These are phyloP conservation scores for Microctenopoma stevenorrisi DNA, from an alignment of 2,797 vertebrate genomes.

Conservation along the genomic window DNA sequence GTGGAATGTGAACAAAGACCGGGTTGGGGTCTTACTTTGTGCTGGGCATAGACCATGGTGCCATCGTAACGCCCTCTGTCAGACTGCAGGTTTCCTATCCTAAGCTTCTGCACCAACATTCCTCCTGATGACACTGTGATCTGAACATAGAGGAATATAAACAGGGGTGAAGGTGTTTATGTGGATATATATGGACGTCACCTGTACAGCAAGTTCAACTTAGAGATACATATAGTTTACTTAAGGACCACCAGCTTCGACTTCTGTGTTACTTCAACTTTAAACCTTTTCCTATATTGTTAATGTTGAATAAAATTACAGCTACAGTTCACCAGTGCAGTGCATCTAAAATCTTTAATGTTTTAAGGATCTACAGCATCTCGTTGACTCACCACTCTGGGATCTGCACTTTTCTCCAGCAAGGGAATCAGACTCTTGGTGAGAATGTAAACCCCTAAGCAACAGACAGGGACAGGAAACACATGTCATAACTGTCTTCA, in stretches of 20 bases:
- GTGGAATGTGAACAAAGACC: too few species aligned
- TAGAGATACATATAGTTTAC: too few species aligned
- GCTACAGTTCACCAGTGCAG: too few species aligned
- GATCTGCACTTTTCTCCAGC: slow-evolving; percentile 85
- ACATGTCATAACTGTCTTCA: neutral
- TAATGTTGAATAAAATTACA: too few species aligned
- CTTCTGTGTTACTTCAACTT: too few species aligned
- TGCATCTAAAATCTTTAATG: neutral
- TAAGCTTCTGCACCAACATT: slow-evolving; percentile 86
- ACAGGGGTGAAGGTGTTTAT: neutral
- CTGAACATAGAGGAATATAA: slow-evolving; percentile 51
- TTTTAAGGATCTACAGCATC: neutral
- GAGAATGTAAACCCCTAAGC: slow-evolving; percentile 83
- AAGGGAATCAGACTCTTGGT: slow-evolving; percentile 84
- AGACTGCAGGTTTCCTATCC: slow-evolving; percentile 85
- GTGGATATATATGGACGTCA: too few species aligned
- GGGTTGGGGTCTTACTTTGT: slow-evolving; percentile 76
- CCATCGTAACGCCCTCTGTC: slow-evolving; percentile 82
- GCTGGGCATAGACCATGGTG: slow-evolving; percentile 87
- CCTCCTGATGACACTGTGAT: slow-evolving; percentile 84
- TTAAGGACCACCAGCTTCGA: too few species aligned
- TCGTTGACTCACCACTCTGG: slow-evolving; percentile 83
- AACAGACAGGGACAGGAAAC: neutral
- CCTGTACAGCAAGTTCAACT: too few species aligned
- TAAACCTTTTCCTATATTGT: too few species aligned